phyloP scores from a whole-genome alignment of 2,113 vertebrate species.

The Plecotus auritus region DNA sequence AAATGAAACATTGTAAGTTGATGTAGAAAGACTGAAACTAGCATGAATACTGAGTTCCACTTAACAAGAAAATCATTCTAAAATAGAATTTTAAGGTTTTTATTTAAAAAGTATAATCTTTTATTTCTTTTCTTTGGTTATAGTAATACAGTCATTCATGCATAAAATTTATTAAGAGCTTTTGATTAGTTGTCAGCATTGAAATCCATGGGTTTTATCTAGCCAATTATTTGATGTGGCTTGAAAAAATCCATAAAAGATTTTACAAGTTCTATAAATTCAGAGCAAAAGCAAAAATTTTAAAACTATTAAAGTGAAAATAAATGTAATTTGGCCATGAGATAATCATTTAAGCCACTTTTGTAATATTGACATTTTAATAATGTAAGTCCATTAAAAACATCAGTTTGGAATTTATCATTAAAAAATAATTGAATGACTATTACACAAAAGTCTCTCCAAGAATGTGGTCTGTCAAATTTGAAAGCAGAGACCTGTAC shows the following conservation, averaged over 20 bases:
- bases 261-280: not conserved
- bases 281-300: not conserved
- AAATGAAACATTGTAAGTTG: not conserved
- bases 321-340: not conserved
- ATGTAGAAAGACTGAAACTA: not conserved
- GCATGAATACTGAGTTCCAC: not conserved
- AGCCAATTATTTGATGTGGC: not conserved
- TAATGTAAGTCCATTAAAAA: constrained; percentile 11
- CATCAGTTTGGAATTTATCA: constrained; percentile 21
- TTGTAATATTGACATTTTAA: not conserved
- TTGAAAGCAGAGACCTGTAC: not conserved
- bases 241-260: not conserved
- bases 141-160: not conserved
- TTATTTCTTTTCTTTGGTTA: not conserved
- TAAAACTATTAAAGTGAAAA: not conserved
- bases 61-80: not conserved
- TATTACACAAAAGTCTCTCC: not conserved
- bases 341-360: not conserved
- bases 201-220: not conserved
- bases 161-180: not conserved
- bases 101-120: not conserved
- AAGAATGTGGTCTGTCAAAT: not conserved
- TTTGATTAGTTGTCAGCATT: not conserved
- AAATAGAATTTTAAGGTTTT: not conserved
- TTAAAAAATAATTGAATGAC: not conserved